Evolutionary conservation across 2,888 invertebrate species (phyloP), one percentile per base, ranked within the genome.

Genomic region (Pinctada fucata): DNA sequence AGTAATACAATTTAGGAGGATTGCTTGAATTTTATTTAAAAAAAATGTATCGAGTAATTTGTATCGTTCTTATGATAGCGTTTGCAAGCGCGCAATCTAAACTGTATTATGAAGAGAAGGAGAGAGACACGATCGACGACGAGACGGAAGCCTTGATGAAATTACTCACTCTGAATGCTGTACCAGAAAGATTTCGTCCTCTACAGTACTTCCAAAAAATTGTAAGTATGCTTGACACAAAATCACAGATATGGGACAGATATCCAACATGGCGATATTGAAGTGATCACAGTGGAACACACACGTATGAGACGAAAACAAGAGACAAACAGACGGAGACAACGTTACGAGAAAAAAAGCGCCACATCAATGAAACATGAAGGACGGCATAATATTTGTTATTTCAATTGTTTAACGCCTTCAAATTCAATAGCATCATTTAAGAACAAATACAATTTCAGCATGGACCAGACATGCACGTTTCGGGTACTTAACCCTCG

Each of bases 81-180:
- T 6, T 58, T 6, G 58, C 13, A 10, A 58, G 58, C 13, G 58
- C 58, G 1, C 8, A 58, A 58, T 31, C 31, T 31, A 6, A 58
- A 10, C 13, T 58, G 58, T 58, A 1, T 13, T 58, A 58, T 13
- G 13, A 58, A 13, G 58, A 58, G 13, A 58, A 58, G 58, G 58
- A 58, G n/a, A 58, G 72, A 10, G 52, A 72, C 47, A 16, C 52
- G 16, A 72, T 72, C n/a, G 72, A 58, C 16, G 72, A 72, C 47
- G 72, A 72, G 31, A 72, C 72, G 4, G 72, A 72, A 58, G 31
- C 52, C 13, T 72, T 72, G 51, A 16, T 72, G 10, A 52, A 72
- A 50, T 72, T 72, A 52, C 13, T 72, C 31, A 52, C 31, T 5
- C 16, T 52, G 3, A 52, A 72, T 45, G 72, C 52, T 58, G 8